Base-by-base conservation (phyloP, 2,113 vertebrate species). In the Porphyrio hochstetteri region DNA sequence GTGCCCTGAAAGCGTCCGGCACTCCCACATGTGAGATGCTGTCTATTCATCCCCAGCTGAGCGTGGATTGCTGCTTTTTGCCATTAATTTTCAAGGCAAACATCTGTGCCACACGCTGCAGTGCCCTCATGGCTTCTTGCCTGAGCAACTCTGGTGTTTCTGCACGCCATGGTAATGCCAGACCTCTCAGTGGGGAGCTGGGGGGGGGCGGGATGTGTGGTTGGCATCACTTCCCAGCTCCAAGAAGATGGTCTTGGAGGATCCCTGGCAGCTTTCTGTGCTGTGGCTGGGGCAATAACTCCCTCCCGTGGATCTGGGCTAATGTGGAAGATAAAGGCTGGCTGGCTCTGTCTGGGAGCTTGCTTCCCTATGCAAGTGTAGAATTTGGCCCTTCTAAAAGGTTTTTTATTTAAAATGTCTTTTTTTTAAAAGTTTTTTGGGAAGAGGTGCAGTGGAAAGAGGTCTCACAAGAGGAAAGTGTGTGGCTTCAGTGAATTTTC, bases 131-230 rank as follows among this genome's bases (percentile, higher is more conserved):
- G 35, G 48, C 61, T 8, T 29, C 61, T 48, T 27, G 33, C 16
- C 57, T 0, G 3, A 60, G 77, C 21, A 82, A 18, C 46, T 17
- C 13, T 0, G 0, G 10, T 7, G 48, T 36, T 61, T 19, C 57
- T 53, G 82, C 61, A 1, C 2, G 0, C 1, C 2, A 10, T 53
- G 44, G 50, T 33, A 27, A 19, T 0, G 0, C 50, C 1, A 0
- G 42, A 77, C 3, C 20, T 60, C 48, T 40, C 55, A 0, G 0
- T 7, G 18, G 57, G 35, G 21, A 71, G 40, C 40, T 55, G 42
- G 9, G 3, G 2, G 0, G 3, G 24, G 5, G 5, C 7, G 17
- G 44, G 44, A 46, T 11, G 8, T 0, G 3, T 28, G 40, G 15
- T 25, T 70, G 63, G 11, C 31, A 57, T 72, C 0, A 0, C 57